phyloP scores from a whole-genome alignment of 2,888 invertebrate species.

The Timandra comae region DNA sequence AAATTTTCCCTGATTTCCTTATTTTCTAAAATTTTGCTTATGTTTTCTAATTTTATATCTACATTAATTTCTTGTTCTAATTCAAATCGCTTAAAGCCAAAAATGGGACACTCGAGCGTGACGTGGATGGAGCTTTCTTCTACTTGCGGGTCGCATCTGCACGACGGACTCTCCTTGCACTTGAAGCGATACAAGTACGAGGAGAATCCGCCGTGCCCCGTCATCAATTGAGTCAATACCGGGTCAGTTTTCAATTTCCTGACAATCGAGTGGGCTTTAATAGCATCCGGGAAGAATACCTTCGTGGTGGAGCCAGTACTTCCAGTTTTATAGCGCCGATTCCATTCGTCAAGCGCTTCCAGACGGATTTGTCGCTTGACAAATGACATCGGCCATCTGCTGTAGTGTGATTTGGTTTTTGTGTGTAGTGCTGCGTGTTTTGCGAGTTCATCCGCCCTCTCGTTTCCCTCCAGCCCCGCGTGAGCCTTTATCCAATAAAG shows the following conservation, averaged over 20 bases:
- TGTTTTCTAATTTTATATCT: background rate
- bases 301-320: background rate
- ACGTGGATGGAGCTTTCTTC: conserved; percentile 4
- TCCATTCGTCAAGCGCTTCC: conserved; percentile 10
- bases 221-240: conserved; percentile 3
- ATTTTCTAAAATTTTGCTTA: background rate
- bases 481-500: conserved; percentile 18
- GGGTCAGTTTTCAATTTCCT: background rate
- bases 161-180: conserved; percentile 12
- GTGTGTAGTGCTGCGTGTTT: conserved; percentile 6
- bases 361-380: conserved; percentile 8
- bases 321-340: background rate
- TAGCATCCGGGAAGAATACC: conserved; percentile 6
- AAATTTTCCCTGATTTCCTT: background rate
- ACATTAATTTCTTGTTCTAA: background rate
- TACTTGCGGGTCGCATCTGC: conserved; percentile 9
- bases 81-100: background rate
- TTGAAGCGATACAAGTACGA: conserved; percentile 12
- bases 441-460: conserved; percentile 15
- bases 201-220: conserved; percentile 16
- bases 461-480: conserved; percentile 13
- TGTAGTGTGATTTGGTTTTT: conserved; percentile 4
- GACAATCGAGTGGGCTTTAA: conserved; percentile 1
- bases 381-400: conserved; percentile 9
- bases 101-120: conserved; percentile 3